phyloP scores from a whole-genome alignment of 2,888 invertebrate species.

The Neoscelio sp. region DNA sequence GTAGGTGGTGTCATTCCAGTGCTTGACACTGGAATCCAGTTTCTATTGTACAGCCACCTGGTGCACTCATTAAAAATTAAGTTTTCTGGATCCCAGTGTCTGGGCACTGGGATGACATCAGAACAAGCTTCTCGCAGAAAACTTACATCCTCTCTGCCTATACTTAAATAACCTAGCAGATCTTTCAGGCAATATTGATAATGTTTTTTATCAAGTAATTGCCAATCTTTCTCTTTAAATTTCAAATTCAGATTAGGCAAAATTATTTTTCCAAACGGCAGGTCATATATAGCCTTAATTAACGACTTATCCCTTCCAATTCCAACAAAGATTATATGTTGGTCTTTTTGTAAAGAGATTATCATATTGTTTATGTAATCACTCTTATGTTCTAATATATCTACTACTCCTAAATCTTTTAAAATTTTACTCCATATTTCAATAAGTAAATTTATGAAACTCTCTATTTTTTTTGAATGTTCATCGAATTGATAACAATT shows the following conservation, averaged over 20 bases:
- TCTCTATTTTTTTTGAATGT: slow-evolving; percentile 29
- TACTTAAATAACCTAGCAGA: slow-evolving; percentile 26
- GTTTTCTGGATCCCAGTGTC: slow-evolving; percentile 12
- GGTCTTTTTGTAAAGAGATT: slow-evolving; percentile 27
- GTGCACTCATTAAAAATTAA: slow-evolving; percentile 21
- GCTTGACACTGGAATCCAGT: background rate
- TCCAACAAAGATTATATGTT: slow-evolving; percentile 34
- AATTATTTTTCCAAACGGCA: slow-evolving; percentile 32
- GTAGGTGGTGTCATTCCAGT: slow-evolving; percentile 12
- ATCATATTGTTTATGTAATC: slow-evolving; percentile 37
- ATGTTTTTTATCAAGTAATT: slow-evolving; percentile 31
- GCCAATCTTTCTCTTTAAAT: slow-evolving; percentile 29
- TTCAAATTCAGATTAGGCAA: slow-evolving; percentile 34
- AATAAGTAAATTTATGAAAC: slow-evolving; percentile 24
- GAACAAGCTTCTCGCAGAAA: slow-evolving; percentile 30
- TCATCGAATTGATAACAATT: slow-evolving; percentile 10
- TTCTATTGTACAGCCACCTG: slow-evolving; percentile 31
- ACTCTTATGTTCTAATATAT: slow-evolving; percentile 34
- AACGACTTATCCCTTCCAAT: slow-evolving; percentile 32
- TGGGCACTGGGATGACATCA: slow-evolving; percentile 18
- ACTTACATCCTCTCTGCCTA: slow-evolving; percentile 22
- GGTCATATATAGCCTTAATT: slow-evolving; percentile 29
- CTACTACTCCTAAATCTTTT: slow-evolving; percentile 30
- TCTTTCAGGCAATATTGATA: slow-evolving; percentile 34
- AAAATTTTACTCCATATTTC: slow-evolving; percentile 24